Conservation (phyloP, 2,113 vertebrate genomes). For the Dipodomys spectabilis region DNA sequence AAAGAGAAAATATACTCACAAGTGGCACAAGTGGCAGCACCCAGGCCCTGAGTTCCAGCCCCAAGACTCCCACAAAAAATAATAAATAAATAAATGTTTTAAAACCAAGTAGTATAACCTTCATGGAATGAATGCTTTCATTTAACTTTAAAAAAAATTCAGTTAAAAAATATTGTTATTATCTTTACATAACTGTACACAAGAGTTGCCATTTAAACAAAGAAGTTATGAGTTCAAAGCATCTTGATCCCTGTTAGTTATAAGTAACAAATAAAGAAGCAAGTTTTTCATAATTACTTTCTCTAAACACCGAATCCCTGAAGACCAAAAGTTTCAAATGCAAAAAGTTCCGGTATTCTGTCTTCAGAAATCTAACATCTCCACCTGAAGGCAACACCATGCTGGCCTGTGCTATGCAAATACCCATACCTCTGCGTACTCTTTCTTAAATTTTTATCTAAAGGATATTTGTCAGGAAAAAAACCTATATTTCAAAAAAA, state of each 20-base stretch:
- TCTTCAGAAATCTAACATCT: not conserved
- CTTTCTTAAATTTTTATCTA: not conserved
- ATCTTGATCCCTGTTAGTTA: not conserved
- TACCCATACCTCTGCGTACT: not conserved
- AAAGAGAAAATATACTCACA: too few species aligned
- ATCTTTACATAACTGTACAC: too few species aligned
- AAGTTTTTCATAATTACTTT: not conserved
- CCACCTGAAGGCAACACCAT: not conserved
- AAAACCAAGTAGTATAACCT: not conserved
- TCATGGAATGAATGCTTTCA: not conserved
- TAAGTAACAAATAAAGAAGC: not conserved
- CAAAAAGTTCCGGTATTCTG: not conserved
- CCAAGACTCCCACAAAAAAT: not conserved
- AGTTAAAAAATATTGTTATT: too few species aligned
- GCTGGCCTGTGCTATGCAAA: not conserved
- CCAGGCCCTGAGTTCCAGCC: too few species aligned
- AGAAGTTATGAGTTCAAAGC: too few species aligned
- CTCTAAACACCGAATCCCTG: not conserved
- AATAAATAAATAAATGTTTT: not conserved
- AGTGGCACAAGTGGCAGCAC: too few species aligned
- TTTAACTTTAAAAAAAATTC: not conserved
- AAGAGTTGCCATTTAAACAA: too few species aligned
- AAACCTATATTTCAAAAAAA: not conserved
- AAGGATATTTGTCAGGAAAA: not conserved
- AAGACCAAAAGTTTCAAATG: not conserved